A percentile compares a stretch with the other conserved stretches of the same genome.
These are phyloP conservation scores for Python bivittatus DNA, from an alignment of 2,113 vertebrate species.

Conservation along the genomic window DNA sequence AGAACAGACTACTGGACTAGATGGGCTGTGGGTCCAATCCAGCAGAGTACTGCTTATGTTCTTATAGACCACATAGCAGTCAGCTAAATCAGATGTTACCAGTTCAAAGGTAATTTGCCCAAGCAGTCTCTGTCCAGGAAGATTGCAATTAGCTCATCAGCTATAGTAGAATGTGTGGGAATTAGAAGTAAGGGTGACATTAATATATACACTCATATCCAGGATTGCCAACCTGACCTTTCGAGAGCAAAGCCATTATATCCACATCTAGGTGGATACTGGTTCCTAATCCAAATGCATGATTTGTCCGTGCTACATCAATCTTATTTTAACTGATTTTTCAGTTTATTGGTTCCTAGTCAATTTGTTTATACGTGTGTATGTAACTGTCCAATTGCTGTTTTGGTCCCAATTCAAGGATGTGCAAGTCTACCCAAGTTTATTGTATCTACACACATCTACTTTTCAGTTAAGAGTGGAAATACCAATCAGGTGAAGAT, in stretches of 20 bases:
- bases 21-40: not conserved
- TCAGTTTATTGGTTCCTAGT: not conserved
- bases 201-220: not conserved
- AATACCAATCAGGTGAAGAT: not conserved
- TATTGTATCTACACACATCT: not conserved
- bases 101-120: not conserved
- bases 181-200: not conserved
- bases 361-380: not conserved
- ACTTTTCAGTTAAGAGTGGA: not conserved
- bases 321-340: not conserved
- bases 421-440: too few species aligned
- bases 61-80: not conserved
- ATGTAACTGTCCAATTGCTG: not conserved
- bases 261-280: not conserved
- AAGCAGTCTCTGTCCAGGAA: not conserved
- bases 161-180: not conserved
- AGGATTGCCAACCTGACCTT: not conserved
- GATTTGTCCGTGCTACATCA: not conserved
- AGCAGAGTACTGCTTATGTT: not conserved
- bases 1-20: not conserved
- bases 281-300: not conserved
- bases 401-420: not conserved
- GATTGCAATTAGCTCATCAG: not conserved
- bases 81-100: not conserved
- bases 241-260: not conserved